These are phyloP conservation scores for Peromyscus attwateri DNA, from an alignment of 2,797 vertebrate genomes.

Conservation along the genomic window DNA sequence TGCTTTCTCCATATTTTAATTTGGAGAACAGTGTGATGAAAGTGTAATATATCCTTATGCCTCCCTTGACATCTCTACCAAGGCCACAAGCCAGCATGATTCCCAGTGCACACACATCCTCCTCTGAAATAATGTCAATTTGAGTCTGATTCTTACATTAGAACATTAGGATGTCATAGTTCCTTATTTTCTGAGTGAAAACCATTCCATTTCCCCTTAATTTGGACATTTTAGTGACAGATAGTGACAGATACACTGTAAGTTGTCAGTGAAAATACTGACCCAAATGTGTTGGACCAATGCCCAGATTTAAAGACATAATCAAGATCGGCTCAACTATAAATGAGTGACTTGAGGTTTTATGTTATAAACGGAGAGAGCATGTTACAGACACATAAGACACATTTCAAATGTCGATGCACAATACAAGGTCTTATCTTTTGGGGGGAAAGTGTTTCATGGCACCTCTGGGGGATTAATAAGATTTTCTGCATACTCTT, in stretches of 20 bases:
- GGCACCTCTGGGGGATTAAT: conserved; percentile 65
- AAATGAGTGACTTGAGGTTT: not conserved
- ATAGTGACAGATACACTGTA: rapidly evolving
- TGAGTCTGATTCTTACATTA: too few species aligned
- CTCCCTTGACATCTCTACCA: not conserved
- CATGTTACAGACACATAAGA: not conserved
- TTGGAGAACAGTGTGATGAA: not conserved
- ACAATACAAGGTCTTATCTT: conserved; percentile 30
- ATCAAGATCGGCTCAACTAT: not conserved
- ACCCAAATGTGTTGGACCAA: not conserved
- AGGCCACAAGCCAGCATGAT: not conserved
- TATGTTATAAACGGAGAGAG: conserved; percentile 2
- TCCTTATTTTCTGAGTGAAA: not conserved
- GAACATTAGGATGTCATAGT: not conserved
- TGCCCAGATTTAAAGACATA: not conserved
- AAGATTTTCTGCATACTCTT: conserved; percentile 72
- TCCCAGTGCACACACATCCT: not conserved
- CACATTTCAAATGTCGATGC: conserved; percentile 55
- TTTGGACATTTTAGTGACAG: not conserved
- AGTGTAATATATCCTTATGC: not conserved
- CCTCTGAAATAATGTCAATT: not conserved
- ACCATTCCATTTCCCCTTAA: not conserved
- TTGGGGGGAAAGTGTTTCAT: not conserved
- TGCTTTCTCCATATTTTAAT: not conserved
- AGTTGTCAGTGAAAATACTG: not conserved